Percentiles rank a stretch among this genome's conserved stretches.
These are phyloP conservation scores for Parauchenoglanis ngamensis DNA, from an alignment of 2,797 vertebrate species.

Conservation along the genomic window DNA sequence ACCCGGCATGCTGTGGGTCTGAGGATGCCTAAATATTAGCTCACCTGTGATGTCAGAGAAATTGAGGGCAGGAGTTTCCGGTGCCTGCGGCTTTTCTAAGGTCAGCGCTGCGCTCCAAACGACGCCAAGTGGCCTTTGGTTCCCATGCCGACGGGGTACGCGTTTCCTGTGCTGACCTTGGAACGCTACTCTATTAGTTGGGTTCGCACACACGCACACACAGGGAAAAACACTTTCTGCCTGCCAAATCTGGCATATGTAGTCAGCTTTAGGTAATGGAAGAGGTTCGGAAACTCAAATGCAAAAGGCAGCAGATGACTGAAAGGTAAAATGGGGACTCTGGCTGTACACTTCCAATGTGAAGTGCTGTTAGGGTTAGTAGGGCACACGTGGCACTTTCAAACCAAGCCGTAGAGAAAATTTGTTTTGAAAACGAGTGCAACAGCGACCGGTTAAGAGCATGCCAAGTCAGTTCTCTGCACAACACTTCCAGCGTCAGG, in stretches of 20 bases:
- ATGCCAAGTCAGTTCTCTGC: too few species aligned
- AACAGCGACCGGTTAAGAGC: background rate
- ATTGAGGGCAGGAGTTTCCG: conserved; percentile 32
- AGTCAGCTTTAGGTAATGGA: conserved; percentile 38
- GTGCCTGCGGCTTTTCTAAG: conserved; percentile 22
- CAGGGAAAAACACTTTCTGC: background rate
- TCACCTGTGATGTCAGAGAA: conserved; percentile 17
- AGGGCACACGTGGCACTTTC: background rate
- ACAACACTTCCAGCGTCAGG: background rate
- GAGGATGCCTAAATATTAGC: background rate
- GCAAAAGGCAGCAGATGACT: background rate
- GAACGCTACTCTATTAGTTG: conserved; percentile 11
- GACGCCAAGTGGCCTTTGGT: conserved; percentile 40
- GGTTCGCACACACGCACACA: background rate
- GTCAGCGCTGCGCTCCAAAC: conserved; percentile 16
- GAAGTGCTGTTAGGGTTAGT: background rate
- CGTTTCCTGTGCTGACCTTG: conserved; percentile 53
- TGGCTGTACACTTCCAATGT: background rate
- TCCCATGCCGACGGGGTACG: conserved; percentile 57
- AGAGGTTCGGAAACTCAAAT: conserved; percentile 19
- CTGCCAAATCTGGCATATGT: conserved; percentile 3
- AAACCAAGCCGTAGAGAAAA: background rate
- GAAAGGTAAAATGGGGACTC: conserved; percentile 7
- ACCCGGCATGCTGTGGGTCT: background rate
- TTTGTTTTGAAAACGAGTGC: background rate